These are phyloP conservation scores for Listronotus bonariensis DNA, from an alignment of 1,140 invertebrate genomes.

Conservation along the genomic window DNA sequence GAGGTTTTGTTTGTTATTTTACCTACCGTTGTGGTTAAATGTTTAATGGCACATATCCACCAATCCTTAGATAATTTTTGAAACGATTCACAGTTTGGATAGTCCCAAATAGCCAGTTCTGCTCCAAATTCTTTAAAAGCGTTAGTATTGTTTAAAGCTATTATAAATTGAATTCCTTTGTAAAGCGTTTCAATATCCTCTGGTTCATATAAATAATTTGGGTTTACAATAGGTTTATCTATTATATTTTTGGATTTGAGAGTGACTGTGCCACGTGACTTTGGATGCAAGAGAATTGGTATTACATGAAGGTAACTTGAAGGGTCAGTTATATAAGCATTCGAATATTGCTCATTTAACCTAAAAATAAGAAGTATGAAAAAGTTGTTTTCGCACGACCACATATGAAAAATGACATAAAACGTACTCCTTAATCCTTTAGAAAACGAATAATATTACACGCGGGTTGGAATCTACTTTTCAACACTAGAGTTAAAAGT, in stretches of 20 bases:
- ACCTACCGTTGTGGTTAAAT: slow-evolving; percentile 55
- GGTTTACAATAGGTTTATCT: slow-evolving; percentile 76
- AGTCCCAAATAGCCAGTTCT: background rate
- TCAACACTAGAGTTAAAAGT: no score
- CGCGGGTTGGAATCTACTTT: no score
- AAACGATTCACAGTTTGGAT: background rate
- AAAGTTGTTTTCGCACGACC: no score
- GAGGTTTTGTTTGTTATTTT: slow-evolving; percentile 25
- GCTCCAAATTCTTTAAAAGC: slow-evolving; percentile 59
- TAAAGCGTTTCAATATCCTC: slow-evolving; percentile 56
- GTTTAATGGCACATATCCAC: slow-evolving; percentile 13
- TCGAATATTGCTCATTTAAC: background rate
- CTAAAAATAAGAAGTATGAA: no score
- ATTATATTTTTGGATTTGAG: slow-evolving; percentile 70
- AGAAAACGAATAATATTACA: no score
- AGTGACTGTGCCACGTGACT: slow-evolving; percentile 72
- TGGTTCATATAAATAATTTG: slow-evolving; percentile 73
- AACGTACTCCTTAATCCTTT: no score
- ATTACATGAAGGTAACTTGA: slow-evolving; percentile 51
- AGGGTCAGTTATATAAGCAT: background rate
- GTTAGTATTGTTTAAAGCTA: slow-evolving; percentile 56
- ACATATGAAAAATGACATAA: no score
- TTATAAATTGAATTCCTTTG: slow-evolving; percentile 57
- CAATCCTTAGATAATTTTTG: slow-evolving; percentile 5
- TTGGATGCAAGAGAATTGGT: slow-evolving; percentile 70